Evolutionary conservation across 1,140 invertebrate species (phyloP), one percentile per base, ranked within the genome.

Genomic region (Phthorimaea operculella): DNA sequence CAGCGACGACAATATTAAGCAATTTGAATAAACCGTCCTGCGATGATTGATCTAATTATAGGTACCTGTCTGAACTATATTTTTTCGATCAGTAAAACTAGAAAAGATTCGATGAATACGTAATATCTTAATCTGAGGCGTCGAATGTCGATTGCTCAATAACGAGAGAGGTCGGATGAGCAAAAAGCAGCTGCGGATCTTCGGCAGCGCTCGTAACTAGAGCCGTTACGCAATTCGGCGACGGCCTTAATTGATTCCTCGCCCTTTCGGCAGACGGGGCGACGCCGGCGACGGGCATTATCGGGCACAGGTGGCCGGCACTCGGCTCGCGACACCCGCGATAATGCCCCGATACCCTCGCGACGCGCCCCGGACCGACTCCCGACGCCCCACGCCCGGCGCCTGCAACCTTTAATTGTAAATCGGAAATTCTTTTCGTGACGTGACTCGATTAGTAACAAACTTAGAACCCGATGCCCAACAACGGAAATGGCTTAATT

Each of bases 241-340:
- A 76, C 69, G 69, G 68, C 76, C 81, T 28, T 84, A 82, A 84
- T 84, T 84, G 81, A 84, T 82, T 84, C 77, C 73, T 82, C 78
- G 76, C 76, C 78, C 81, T 79, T 81, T 77, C 70, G 78, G 72
- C 76, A 80, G 80, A 82, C 77, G 74, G 76, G 74, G 70, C 76
- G 73, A 70, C 74, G 21, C 21, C 21, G 21, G 21, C 21, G 21
- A 28, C 21, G 21, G 21, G 75, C 76, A 83, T 83, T 83, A 83
- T 78, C 70, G 80, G 75, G 66, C 79, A 74, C 81, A 82, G 81
- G 81, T 84, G 77, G 69, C 68, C 73, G 68, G 76, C 74, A 83
- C 81, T 80, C 71, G 72, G 68, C 74, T 77, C 66, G 66, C 72
- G 72, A 79, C 68, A 69, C 63, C 67, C 64, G 51, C 52, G 56